Percentiles rank a stretch among this genome's conserved stretches.
Evolutionary conservation across 37 sponge, comb jelly and placozoan species (phyloP).

Genomic region (Amphimedon queenslandica): DNA sequence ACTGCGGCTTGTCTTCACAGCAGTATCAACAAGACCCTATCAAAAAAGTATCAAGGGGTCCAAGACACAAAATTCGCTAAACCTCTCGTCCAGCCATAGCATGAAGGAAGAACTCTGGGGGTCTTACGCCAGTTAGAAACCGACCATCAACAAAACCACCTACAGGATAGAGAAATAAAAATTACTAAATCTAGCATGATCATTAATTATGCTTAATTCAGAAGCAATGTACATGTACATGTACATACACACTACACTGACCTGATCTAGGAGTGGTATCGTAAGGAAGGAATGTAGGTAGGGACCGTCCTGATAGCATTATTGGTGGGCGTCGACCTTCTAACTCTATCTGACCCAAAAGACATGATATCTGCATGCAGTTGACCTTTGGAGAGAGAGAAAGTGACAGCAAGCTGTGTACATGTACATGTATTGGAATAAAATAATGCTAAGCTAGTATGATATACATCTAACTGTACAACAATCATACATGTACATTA

Average conservation of each 20-base stretch:
- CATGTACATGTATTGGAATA: background rate
- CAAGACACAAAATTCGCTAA: background rate
- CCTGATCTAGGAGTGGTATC: slow-evolving; percentile 75
- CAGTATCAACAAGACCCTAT: slow-evolving; percentile 96
- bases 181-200: no score
- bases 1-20: slow-evolving; percentile 98
- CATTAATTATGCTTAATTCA: no score
- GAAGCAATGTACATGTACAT: no score
- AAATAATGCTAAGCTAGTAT: background rate
- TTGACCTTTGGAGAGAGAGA: slow-evolving; percentile 79
- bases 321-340: slow-evolving; percentile 96
- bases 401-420: background rate
- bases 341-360: slow-evolving; percentile 98
- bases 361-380: slow-evolving; percentile 95
- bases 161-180: no score
- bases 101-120: slow-evolving; percentile 96
- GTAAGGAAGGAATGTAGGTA: slow-evolving; percentile 90
- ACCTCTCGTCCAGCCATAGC: slow-evolving; percentile 99
- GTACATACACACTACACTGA: no score
- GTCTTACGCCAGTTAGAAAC: slow-evolving; percentile 93
- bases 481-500: no score
- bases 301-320: slow-evolving; percentile 89
- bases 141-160: slow-evolving; percentile 92
- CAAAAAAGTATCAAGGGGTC: background rate
- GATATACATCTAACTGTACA: background rate